Conservation (phyloP, 2,113 vertebrate genomes). For the Vanacampus margaritifer region DNA sequence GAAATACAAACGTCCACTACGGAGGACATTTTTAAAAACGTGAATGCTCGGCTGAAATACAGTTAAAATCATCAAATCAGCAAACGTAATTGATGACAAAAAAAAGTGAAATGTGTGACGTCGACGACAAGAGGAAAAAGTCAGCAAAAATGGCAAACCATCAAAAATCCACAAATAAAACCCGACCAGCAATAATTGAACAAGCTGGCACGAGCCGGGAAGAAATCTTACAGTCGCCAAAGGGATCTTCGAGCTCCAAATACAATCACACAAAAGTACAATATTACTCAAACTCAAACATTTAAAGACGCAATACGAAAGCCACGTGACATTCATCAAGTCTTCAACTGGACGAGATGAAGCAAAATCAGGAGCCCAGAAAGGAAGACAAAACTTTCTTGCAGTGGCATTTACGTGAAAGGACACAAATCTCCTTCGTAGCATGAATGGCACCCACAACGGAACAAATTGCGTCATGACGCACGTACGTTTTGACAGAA, state of each 20-base stretch:
- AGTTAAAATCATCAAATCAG: no score
- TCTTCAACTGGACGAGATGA: slow-evolving; percentile 18
- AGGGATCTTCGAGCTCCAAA: neutral
- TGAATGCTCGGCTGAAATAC: no score
- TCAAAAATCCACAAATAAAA: neutral
- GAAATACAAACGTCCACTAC: no score
- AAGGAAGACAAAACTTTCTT: slow-evolving; percentile 45
- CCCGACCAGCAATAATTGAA: neutral
- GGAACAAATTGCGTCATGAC: neutral
- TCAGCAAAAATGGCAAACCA: no score
- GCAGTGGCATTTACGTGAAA: slow-evolving; percentile 2
- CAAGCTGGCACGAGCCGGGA: no score
- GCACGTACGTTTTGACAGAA: neutral
- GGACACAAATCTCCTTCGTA: no score
- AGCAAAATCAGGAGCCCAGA: slow-evolving; percentile 51
- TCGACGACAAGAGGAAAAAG: no score
- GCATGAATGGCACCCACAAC: slow-evolving; percentile 16
- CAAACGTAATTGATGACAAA: no score
- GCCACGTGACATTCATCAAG: neutral
- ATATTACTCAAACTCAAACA: slow-evolving; percentile 18
- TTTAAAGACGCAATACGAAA: slow-evolving; percentile 19
- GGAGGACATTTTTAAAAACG: no score
- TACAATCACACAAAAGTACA: neutral
- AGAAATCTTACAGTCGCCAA: neutral
- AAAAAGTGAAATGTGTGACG: no score